phyloP scores from a whole-genome alignment of 2,888 invertebrate species.

The Caenorhabditis angaria region DNA sequence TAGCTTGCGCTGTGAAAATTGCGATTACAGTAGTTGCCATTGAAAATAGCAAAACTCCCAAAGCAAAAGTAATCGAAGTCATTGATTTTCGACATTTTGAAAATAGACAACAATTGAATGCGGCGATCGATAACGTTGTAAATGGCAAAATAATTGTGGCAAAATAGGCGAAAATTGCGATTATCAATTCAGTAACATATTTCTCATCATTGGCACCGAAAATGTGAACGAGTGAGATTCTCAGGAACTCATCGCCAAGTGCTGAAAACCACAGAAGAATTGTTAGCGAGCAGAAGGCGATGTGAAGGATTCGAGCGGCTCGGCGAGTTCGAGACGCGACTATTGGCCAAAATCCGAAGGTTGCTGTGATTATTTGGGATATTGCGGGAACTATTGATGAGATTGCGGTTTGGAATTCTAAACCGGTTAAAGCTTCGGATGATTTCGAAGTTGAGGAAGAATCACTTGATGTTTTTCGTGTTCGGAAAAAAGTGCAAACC shows the following conservation, averaged over 20 bases:
- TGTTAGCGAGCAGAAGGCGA: slow-evolving; percentile 29
- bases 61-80: slow-evolving; percentile 21
- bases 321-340: slow-evolving; percentile 11
- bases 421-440: neutral
- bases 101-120: slow-evolving; percentile 10
- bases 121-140: slow-evolving; percentile 26
- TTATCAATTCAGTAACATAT: slow-evolving; percentile 38
- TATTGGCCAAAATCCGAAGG: slow-evolving; percentile 47
- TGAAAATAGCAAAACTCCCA: slow-evolving; percentile 28
- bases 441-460: neutral
- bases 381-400: slow-evolving; percentile 39
- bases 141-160: slow-evolving; percentile 41
- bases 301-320: slow-evolving; percentile 36
- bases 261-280: slow-evolving; percentile 42
- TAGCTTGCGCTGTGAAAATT: slow-evolving; percentile 31
- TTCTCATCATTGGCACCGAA: slow-evolving; percentile 28
- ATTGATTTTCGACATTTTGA: slow-evolving; percentile 19
- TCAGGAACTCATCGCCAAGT: slow-evolving; percentile 34
- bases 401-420: slow-evolving; percentile 15
- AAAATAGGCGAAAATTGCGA: slow-evolving; percentile 39
- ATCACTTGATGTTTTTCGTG: slow-evolving; percentile 12
- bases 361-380: slow-evolving; percentile 39
- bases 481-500: slow-evolving; percentile 17
- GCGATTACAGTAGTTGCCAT: slow-evolving; percentile 26
- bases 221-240: slow-evolving; percentile 37